A percentile compares a stretch with the other conserved stretches of the same genome.
Conservation (phyloP, 2,888 invertebrate species). For the Heliconius sara region DNA sequence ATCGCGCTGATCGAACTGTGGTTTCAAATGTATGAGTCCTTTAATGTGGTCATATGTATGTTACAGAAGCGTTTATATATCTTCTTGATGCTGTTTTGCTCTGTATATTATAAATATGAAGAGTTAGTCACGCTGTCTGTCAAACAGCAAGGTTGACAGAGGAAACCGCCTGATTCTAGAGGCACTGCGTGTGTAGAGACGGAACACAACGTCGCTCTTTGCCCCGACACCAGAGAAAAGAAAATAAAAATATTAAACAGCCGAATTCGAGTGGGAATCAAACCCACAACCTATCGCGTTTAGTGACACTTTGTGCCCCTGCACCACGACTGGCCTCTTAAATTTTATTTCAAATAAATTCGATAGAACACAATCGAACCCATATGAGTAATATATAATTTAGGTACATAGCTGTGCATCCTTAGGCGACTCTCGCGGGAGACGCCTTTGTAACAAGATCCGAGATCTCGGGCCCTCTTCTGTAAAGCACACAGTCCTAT, state of each 20-base stretch:
- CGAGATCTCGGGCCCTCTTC: slow-evolving; percentile 2
- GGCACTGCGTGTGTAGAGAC: too few species aligned
- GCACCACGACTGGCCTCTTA: too few species aligned
- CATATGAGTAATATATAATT: background rate
- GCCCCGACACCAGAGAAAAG: too few species aligned
- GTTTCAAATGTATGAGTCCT: background rate
- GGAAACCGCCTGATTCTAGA: too few species aligned
- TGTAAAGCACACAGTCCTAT: background rate
- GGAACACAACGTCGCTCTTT: too few species aligned
- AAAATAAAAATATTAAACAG: too few species aligned
- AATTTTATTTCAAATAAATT: background rate
- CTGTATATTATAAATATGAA: too few species aligned
- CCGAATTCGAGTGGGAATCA: too few species aligned
- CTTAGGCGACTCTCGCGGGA: slow-evolving; percentile 10
- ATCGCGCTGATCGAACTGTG: slow-evolving; percentile 27
- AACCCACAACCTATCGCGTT: too few species aligned
- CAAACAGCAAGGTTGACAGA: too few species aligned
- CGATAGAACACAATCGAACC: background rate
- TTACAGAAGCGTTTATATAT: background rate
- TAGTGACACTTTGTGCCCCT: too few species aligned
- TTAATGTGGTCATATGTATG: background rate
- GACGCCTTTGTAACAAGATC: slow-evolving; percentile 7
- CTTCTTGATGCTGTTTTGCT: background rate
- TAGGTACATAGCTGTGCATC: background rate
- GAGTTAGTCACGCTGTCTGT: too few species aligned